Evolutionary conservation across 2,888 invertebrate species (phyloP), one percentile per base, ranked within the genome.

Genomic region (Drosophila kuntzei): DNA sequence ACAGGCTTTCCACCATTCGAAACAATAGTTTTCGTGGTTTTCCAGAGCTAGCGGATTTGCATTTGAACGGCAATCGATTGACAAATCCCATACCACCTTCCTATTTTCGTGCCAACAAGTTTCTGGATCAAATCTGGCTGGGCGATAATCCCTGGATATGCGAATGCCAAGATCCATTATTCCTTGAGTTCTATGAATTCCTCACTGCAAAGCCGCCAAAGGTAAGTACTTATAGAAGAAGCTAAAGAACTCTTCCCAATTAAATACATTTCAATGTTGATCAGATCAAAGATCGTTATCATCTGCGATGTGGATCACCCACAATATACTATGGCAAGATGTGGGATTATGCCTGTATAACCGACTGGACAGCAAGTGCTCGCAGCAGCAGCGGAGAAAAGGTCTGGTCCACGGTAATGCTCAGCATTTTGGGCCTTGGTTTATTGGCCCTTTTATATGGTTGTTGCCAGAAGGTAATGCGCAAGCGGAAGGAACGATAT

Each of bases 131-230:
- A 57, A 90, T 96, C n/a, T 93, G 94, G 86, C 89, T 96, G 46
- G 93, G 93, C 14, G 95, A 96, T 82, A 96, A 96, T 90, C 95
- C 95, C 75, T 96, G 96, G 96, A 93, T 95, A 66, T 96, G 96
- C 89, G 95, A 95, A 71, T 96, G 96, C 82, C 78, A 90, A n/a
- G 94, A 94, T 71, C 77, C 82, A 0, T 93, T 94, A 20, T 94
- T 96, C 89, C 93, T 93, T 58, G 93, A 94, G 9, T 94, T 95
- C 83, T 95, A 94, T 77, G 93, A 94, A 65, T 95, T 93, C 88
- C 86, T 96, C 12, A 94, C 94, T 1, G 90, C 93, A 16, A 93
- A 93, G 67, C 94, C 95, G 1, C 92, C 92, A 22, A 95, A 91
- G 85, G 91, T 92, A 60, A 7, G 49, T 25, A 1, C 0, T 4